These are phyloP conservation scores for Elephas maximus DNA, from an alignment of 2,113 vertebrate species.

Conservation along the genomic window DNA sequence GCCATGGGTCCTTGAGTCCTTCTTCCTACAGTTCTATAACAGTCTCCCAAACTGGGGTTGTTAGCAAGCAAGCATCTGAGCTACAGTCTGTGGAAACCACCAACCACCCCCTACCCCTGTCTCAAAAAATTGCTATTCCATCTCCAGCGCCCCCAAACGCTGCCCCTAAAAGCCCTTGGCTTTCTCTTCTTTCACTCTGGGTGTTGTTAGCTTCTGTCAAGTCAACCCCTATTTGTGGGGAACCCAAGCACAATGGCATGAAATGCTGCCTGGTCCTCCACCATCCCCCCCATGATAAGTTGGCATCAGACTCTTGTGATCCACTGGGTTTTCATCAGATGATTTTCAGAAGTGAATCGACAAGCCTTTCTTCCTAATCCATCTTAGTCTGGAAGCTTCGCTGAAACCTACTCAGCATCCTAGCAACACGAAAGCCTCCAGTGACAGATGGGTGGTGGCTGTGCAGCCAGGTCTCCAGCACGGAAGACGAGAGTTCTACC, in stretches of 20 bases:
- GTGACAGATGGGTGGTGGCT: background rate
- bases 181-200: slow-evolving; percentile 7
- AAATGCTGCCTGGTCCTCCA: background rate
- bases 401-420: background rate
- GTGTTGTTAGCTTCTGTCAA: background rate
- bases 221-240: background rate
- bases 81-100: background rate
- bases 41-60: background rate
- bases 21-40: background rate
- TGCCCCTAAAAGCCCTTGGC: background rate
- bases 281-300: background rate
- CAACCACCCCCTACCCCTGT: background rate
- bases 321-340: background rate
- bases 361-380: background rate
- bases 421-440: background rate
- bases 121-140: slow-evolving; percentile 2
- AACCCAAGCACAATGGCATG: background rate
- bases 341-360: background rate
- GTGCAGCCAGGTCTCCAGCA: background rate
- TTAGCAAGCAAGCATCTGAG: background rate
- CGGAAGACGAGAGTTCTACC: background rate
- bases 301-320: background rate
- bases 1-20: background rate
- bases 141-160: background rate
- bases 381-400: background rate